Base-by-base conservation (phyloP, 2,113 vertebrate genomes). In the Piprites chloris region DNA sequence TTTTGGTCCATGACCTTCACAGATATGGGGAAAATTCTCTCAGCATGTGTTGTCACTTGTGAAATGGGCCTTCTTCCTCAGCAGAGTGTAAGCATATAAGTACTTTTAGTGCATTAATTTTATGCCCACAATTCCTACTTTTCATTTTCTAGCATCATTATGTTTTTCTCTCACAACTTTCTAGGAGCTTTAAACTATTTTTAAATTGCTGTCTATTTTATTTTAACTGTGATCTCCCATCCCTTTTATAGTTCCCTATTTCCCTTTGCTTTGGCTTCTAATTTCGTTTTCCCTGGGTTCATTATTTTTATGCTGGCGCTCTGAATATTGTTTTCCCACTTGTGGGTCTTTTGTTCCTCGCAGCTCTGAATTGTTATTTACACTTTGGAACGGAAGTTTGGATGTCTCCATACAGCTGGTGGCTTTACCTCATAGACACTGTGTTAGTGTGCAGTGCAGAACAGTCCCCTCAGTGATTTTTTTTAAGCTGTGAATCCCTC, bases 191-290 rank as follows among this genome's bases (percentile, higher is more conserved):
- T 88, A 88, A 91, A 86, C 35, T 69, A 80, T 73, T 69, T 87
- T 91, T 41, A 91, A 95, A 85, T 85, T 87, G 49, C 50, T 59
- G 39, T 78, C 73, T 90, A 74, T 92, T 91, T 88, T 91, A 79
- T 91, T 96, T 91, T 62, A 91, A 68, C 82, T 93, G 55, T 5
- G 2, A 66, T 94, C 53, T 82, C 74, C 77, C 49, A 72, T 65
- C 59, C 39, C 27, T 79, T 83, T 96, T 94, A 94, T 63, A 80
- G 49, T 63, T 82, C 32, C 41, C 53, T 63, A 87, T 93, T 95
- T 87, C 94, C 93, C 85, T 80, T 44, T 84, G 35, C 33, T 86
- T 90, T 96, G 80, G n/a, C 47, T 85, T 91, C 93, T 93, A 92
- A 93, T 95, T 91, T 95, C 37, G 12, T 79, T 91, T 95, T 93